A percentile compares a stretch with the other conserved stretches of the same genome.
phyloP scores from a whole-genome alignment of 2,113 vertebrate species.

The Nycticorax nycticorax region DNA sequence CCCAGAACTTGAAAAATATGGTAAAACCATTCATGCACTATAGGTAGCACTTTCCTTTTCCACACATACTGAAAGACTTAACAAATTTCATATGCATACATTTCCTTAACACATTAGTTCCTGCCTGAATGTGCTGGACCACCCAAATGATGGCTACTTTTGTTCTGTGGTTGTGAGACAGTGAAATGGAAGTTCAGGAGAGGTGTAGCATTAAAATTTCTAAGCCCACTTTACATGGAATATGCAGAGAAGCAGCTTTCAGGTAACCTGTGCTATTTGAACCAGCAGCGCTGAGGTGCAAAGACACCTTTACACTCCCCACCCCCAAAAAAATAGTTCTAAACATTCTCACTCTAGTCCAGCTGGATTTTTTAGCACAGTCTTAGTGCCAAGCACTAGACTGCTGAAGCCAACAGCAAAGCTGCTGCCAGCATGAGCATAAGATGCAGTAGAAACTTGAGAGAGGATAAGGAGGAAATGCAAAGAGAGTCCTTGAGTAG shows the following conservation, averaged over 20 bases:
- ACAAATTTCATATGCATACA: accelerated
- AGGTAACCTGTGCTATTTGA: neutral
- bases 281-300: neutral
- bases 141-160: neutral
- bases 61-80: neutral
- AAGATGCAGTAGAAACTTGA: neutral
- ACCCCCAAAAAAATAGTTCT: neutral
- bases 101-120: neutral
- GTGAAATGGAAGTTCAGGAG: neutral
- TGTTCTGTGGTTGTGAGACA: neutral
- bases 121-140: neutral
- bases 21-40: neutral
- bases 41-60: neutral
- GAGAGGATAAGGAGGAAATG: neutral
- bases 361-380: neutral
- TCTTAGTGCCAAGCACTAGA: neutral
- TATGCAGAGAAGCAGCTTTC: neutral
- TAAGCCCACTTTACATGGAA: neutral
- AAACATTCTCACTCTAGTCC: neutral
- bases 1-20: neutral
- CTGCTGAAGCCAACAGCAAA: neutral
- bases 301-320: neutral
- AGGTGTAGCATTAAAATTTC: neutral
- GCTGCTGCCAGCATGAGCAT: neutral
- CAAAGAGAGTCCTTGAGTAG: neutral